A percentile compares a stretch with the other conserved stretches of the same genome.
phyloP scores from a whole-genome alignment of 2,888 invertebrate species.

The Falcaria lacertinaria region DNA sequence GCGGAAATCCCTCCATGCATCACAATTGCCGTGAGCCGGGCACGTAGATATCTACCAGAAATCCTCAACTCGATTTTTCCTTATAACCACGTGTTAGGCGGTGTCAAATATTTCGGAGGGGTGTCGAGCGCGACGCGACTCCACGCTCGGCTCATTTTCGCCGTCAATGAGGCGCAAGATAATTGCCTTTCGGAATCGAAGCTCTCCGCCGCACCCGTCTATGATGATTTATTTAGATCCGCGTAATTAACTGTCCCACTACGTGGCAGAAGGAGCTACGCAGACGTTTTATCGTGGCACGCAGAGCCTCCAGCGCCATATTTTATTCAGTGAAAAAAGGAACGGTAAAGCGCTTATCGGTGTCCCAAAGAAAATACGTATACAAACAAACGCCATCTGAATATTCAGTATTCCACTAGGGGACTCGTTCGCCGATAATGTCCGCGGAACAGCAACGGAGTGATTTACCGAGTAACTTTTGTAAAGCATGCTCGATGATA shows the following conservation, averaged over 20 bases:
- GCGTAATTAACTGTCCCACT: conserved; percentile 78
- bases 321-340: conserved; percentile 66
- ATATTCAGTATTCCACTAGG: conserved; percentile 65
- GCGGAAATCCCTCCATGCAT: conserved; percentile 66
- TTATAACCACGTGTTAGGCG: conserved; percentile 58
- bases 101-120: conserved; percentile 63
- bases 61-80: conserved; percentile 64
- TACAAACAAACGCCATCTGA: conserved; percentile 71
- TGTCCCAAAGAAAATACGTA: conserved; percentile 65
- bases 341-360: conserved; percentile 67
- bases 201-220: conserved; percentile 68
- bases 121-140: conserved; percentile 40
- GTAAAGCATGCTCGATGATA: conserved; percentile 42
- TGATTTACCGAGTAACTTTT: conserved; percentile 63
- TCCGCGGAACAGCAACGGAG: conserved; percentile 53
- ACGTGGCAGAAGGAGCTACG: conserved; percentile 75
- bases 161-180: conserved; percentile 75
- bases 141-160: conserved; percentile 62
- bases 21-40: conserved; percentile 60
- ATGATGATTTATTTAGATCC: conserved; percentile 79
- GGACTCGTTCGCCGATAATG: conserved; percentile 64
- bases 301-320: conserved; percentile 59
- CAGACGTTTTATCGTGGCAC: conserved; percentile 68
- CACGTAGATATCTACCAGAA: conserved; percentile 61
- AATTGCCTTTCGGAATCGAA: conserved; percentile 76